Base-by-base conservation (phyloP, 2,113 vertebrate genomes). In the Phainopepla nitens region DNA sequence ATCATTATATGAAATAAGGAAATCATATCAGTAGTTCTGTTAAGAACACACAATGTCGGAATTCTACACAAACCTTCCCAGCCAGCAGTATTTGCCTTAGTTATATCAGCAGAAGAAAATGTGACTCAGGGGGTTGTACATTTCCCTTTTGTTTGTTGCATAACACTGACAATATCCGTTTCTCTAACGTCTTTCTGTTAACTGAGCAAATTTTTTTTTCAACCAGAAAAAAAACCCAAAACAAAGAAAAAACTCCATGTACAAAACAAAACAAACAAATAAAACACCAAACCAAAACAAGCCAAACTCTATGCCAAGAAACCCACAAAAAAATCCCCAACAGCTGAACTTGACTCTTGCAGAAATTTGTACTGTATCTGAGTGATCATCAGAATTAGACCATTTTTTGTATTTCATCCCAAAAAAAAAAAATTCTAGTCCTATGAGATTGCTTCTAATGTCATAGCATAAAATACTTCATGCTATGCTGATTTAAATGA, bases 141-240 rank as follows among this genome's bases (percentile, higher is more conserved):
- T 47, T 73, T 76, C n/a, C 57, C 4, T 65, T 54, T 42, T 57
- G 23, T 54, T 69, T 82, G 7, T 65, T 85, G n/a, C 24, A 20
- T 25, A 57, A 33, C 18, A 39, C 6, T 56, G 19, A 12, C 47
- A 82, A 42, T 58, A 50, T n/a, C 24, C 1, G 5, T 68, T 72
- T 81, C 39, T 41, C 22, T 8, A 3, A 77, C 56, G 12, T 10
- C 3, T 51, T 82, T 70, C 23, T 82, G 7, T 69, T 64, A 78
- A 19, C 20, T 28, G 20, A 54, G 7, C 7, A 57, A 73, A 27
- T 9, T 23, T 19, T 42, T 66, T 72, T 81, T 53, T 27, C 6
- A 10, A n/a, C 1, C 25, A 31, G 27, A 81, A 14, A 47, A 7
- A 21, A 9, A 0, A 1, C 23, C 12, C 8, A 41, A 66, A 49